These are phyloP conservation scores for Thecophora atra DNA, from an alignment of 2,888 invertebrate species.

Conservation along the genomic window DNA sequence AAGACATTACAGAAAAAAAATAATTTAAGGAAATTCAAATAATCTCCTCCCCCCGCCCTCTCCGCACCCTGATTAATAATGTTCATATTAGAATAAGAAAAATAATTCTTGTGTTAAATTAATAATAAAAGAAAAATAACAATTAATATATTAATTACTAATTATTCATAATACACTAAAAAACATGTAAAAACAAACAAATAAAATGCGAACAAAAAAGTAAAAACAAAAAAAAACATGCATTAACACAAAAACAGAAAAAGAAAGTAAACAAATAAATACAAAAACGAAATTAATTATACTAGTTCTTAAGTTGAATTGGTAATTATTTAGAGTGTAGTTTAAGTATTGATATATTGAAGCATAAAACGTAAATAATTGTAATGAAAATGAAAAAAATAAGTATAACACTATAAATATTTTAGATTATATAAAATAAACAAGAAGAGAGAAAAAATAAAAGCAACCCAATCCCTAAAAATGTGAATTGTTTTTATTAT, in stretches of 20 bases:
- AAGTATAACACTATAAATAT: conserved; percentile 15
- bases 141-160: neutral
- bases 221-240: neutral
- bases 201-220: neutral
- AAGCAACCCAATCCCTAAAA: conserved; percentile 47
- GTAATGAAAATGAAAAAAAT: conserved; percentile 15
- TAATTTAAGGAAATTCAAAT: neutral
- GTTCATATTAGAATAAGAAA: conserved; percentile 4
- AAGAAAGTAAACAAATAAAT: conserved; percentile 5
- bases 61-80: neutral
- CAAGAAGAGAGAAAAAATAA: conserved; percentile 53
- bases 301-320: neutral
- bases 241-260: neutral
- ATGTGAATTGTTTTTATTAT: conserved; percentile 10
- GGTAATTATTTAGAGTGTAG: neutral
- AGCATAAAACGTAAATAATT: conserved; percentile 8
- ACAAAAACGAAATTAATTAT: conserved; percentile 2
- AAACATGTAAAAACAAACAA: neutral
- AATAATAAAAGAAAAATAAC: neutral
- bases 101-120: neutral
- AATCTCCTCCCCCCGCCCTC: neutral
- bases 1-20: conserved; percentile 5
- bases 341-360: neutral
- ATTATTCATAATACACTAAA: neutral
- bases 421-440: conserved; percentile 43